phyloP scores from a whole-genome alignment of 2,797 vertebrate genomes.

The Taenioides sp. region DNA sequence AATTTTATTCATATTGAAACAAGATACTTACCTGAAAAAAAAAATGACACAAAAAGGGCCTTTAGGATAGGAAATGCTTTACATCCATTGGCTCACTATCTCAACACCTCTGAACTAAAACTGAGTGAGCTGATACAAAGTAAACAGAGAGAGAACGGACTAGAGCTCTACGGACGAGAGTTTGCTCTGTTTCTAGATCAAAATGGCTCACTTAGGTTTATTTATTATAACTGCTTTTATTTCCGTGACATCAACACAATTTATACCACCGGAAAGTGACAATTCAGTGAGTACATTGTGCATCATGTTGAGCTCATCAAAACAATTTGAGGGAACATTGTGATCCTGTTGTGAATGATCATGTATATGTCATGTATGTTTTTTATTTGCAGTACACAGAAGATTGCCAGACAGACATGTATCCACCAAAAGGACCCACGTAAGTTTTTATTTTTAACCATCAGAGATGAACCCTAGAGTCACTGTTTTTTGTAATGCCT shows the following conservation, averaged over 20 bases:
- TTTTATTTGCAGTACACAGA: slow-evolving; percentile 85
- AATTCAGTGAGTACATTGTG: not conserved
- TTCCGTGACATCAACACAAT: slow-evolving; percentile 54
- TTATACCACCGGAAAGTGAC: slow-evolving; percentile 74
- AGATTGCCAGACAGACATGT: slow-evolving; percentile 85
- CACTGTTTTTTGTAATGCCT: slow-evolving; percentile 5
- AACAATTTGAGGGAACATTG: not conserved
- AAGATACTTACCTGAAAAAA: no score
- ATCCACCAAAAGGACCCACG: slow-evolving; percentile 93
- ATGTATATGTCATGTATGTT: not conserved
- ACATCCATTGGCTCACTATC: accelerated
- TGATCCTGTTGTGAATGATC: not conserved
- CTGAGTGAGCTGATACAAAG: slow-evolving; percentile 29
- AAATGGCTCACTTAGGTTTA: slow-evolving; percentile 41
- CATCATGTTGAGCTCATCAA: not conserved
- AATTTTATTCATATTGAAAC: no score
- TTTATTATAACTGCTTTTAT: slow-evolving; percentile 30
- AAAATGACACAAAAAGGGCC: no score
- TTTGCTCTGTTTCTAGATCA: not conserved
- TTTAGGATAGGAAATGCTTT: accelerated
- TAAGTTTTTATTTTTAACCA: slow-evolving; percentile 72
- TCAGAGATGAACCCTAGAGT: not conserved
- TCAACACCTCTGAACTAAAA: not conserved
- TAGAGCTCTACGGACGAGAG: not conserved
- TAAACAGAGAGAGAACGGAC: slow-evolving; percentile 40